Percentiles rank a stretch among this genome's conserved stretches.
phyloP scores from a whole-genome alignment of 2,113 vertebrate genomes.

The Eulemur rufifrons region DNA sequence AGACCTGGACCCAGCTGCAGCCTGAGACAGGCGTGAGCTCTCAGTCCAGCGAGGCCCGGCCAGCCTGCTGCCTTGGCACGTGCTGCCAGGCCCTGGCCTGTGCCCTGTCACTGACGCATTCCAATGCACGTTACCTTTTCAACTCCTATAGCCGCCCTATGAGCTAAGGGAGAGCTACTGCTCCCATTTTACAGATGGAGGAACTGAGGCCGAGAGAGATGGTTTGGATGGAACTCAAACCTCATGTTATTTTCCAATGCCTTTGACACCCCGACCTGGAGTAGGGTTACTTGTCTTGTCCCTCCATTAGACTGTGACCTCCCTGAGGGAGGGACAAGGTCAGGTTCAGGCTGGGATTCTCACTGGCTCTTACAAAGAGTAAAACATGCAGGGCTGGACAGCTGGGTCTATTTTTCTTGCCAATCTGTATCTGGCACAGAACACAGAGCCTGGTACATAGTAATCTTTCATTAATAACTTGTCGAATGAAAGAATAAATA shows the following conservation, averaged over 20 bases:
- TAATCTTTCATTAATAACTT: not conserved
- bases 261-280: not conserved
- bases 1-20: not conserved
- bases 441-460: not conserved
- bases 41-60: accelerated
- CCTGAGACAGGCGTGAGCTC: not conserved
- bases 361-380: not conserved
- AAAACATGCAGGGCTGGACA: not conserved
- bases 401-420: not conserved
- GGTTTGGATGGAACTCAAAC: not conserved
- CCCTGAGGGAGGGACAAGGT: not conserved
- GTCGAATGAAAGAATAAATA: not conserved
- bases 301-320: not conserved
- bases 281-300: not conserved
- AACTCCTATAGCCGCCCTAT: not conserved
- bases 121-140: not conserved
- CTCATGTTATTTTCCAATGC: not conserved
- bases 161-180: not conserved
- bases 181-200: not conserved
- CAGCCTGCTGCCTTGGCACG: not conserved
- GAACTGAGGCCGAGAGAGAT: not conserved
- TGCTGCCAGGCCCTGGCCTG: not conserved
- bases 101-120: not conserved
- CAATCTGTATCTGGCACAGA: not conserved
- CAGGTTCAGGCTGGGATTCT: not conserved